A percentile compares a stretch with the other conserved stretches of the same genome.
phyloP scores from a whole-genome alignment of 2,113 vertebrate genomes.

The Hippolais icterina region DNA sequence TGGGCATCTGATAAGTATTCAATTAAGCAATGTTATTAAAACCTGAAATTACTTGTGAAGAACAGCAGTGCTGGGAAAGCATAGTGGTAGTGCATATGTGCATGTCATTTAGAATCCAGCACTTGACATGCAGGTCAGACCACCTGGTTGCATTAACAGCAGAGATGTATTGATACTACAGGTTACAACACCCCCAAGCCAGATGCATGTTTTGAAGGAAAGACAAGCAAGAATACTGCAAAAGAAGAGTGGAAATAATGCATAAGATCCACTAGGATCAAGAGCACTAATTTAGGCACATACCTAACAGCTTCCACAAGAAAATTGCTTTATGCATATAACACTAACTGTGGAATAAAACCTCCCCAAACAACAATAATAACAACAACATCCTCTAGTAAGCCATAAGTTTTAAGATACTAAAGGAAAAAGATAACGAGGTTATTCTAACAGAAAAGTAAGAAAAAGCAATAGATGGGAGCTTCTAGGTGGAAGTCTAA shows the following conservation, averaged over 20 bases:
- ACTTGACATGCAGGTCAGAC: not conserved
- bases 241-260: not conserved
- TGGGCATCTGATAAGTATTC: not conserved
- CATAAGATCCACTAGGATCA: not conserved
- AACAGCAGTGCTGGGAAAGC: not conserved
- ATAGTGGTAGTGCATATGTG: not conserved
- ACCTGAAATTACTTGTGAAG: not conserved
- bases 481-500: not conserved
- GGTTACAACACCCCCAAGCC: not conserved
- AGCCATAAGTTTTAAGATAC: not conserved
- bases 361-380: too few species aligned
- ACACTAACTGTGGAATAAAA: not conserved
- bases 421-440: not conserved
- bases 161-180: not conserved
- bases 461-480: not conserved
- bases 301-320: not conserved
- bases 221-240: not conserved
- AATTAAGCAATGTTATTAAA: not conserved
- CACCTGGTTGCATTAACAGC: not conserved
- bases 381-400: not conserved
- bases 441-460: not conserved
- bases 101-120: not conserved
- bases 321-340: not conserved
- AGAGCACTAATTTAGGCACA: not conserved
- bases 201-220: not conserved